Evolutionary conservation across 2,888 invertebrate species (phyloP), one percentile per base, ranked within the genome.

Genomic region (Hirtodrosophila cameraria): DNA sequence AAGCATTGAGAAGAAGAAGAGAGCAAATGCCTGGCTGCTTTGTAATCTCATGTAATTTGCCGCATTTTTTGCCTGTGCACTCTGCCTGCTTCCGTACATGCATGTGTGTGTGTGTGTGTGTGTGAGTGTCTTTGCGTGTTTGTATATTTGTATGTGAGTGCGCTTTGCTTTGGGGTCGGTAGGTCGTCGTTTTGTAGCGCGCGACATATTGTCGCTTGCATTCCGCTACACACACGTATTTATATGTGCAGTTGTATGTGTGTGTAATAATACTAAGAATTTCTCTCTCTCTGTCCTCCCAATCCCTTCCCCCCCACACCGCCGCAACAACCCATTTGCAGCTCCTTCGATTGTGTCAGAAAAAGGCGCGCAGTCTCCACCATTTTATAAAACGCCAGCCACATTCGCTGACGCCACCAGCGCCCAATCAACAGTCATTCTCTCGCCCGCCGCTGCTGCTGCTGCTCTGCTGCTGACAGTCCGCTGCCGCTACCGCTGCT

Each of bases 21-120:
- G 59, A 54, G 63, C 57, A 76, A 75, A 63, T 73, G 72, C 57
- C 50, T 54, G 68, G 53, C 58, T 72, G 70, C 70, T 75, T 66
- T 81, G 86, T 86, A 80, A 83, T 72, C 81, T 81, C 86, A 86
- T 80, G 80, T 80, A 81, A 81, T 81, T 80, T 81, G 64, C 80
- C 86, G 80, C 86, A 81, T 73, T 80, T 80, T 74, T 83, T 76
- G 64, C 80, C 52, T 63, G 49, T 81, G 82, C 84, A 74, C 77
- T 81, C 65, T 73, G 65, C 12, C 35, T 75, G 71, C 71, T 72
- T 72, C 75, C 75, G 75, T 65, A 49, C 35, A 30, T 35, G 18
- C 25, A 16, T 52, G 42, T 30, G 15, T 54, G 28, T 50, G 36
- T 18, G 11, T 15, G 18, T 18, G 27, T n/a, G 30, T 39, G 59